Evolutionary conservation across 1,140 invertebrate species (phyloP), one percentile per base, ranked within the genome.

Genomic region (Hyles euphorbiae): DNA sequence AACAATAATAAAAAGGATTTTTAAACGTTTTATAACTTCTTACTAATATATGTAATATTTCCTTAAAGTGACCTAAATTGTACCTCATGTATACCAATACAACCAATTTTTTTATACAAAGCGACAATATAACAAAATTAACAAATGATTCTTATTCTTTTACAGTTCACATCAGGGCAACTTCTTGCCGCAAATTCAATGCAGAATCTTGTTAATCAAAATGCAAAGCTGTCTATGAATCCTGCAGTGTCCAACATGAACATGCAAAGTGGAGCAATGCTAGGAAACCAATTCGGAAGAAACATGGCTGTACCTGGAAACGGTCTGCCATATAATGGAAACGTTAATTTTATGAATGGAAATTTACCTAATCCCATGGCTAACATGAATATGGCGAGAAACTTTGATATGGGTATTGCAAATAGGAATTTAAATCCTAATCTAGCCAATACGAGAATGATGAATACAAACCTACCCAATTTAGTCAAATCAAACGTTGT

Each of bases 151-250:
- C 51, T 4, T 43, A 56, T 58, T 58, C 10, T 45, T 48, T 65
- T 56, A 11, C 63, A 69, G 67, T 22, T 59, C n/a, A 49, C 56
- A 34, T 60, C 63, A 49, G 58, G 63, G 5, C 67, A 65, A 58
- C 44, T 52, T 9, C 53, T 54, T 40, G 52, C 45, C 34, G 11
- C 53, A n/a, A 56, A 61, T 32, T 22, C 60, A 56, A 11, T 7
- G 11, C 6, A 12, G 5, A 54, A 54, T 45, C 22, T 54, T 45
- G 11, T 4, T n/a, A 54, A 54, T n/a, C 53, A 54, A 32, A 54
- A 54, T 45, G 22, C 53, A 6, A 12, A 22, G 32, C 5, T 45
- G n/a, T 11, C 9, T 0, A 12, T 11, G 9, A 54, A 54, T 45
- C 34, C n/a, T 22, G 33, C 33, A 7, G 7, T 44, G 9, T 22